Base-by-base conservation (phyloP, 2,113 vertebrate genomes). In the Aphelocoma coerulescens region DNA sequence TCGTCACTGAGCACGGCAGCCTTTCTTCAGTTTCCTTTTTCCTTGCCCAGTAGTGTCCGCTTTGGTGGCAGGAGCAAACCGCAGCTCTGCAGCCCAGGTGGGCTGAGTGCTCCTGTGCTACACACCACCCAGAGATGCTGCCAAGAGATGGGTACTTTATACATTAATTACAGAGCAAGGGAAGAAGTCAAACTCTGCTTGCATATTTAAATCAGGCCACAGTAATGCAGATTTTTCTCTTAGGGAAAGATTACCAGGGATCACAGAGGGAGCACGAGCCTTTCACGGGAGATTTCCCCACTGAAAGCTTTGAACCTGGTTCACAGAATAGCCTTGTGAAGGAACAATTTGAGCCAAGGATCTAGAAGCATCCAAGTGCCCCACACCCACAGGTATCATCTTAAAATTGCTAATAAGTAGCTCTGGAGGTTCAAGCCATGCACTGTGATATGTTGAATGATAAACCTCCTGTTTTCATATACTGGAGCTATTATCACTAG, bases 151-250 rank as follows among this genome's bases (percentile, higher is more conserved):
- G 33, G 66, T 75, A 62, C 51, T 92, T 93, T 58, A 66, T 62
- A 54, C 55, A 82, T 91, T 84, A 95, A 93, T 92, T 91, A 94
- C 68, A 77, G 87, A 89, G 67, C n/a, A 66, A 89, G 46, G 26
- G 44, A 94, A 96, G 69, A 63, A 96, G 88, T 85, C 55, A 73
- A 80, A 76, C 46, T 83, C 78, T 35, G 23, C 85, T 85, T 88
- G 61, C 49, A 75, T 93, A 93, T 93, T 94, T 82, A 95, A 96
- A 93, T 85, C 41, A 82, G 77, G 65, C 35, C 69, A 79, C 73
- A 51, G 57, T 33, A 85, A 89, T 79, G 57, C 74, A 89, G 80
- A 91, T 80, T 90, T 89, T 96, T 90, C 73, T 81, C 49, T 82
- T 44, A 44, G 61, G 52, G 68, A 77, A 88, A 86, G 80, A 89